Percentiles rank a stretch among this genome's conserved stretches.
phyloP scores from a whole-genome alignment of 2,888 invertebrate genomes.

The Entomobrya multifasciata region DNA sequence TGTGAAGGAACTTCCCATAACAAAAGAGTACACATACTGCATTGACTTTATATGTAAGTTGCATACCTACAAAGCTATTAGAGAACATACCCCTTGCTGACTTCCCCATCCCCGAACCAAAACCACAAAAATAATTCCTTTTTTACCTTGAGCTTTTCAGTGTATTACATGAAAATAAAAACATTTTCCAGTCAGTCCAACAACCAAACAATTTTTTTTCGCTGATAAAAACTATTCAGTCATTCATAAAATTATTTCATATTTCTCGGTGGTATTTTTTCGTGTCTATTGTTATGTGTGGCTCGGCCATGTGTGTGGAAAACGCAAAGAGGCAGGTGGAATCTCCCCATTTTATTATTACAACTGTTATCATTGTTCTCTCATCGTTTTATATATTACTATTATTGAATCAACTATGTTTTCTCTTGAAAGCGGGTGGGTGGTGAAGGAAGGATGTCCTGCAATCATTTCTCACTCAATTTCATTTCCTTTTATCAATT shows the following conservation, averaged over 20 bases:
- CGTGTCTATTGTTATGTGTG: conserved; percentile 12
- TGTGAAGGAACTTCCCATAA: neutral
- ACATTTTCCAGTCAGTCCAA: neutral
- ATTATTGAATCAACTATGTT: conserved; percentile 57
- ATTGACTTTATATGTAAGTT: neutral
- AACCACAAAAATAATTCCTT: neutral
- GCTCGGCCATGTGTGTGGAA: neutral
- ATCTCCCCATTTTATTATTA: conserved; percentile 58
- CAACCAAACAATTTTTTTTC: neutral
- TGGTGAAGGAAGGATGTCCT: conserved; percentile 11
- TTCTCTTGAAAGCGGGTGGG: conserved; percentile 21
- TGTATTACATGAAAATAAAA: neutral
- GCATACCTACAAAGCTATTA: conserved; percentile 6
- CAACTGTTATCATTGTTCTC: conserved; percentile 64
- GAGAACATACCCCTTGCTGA: conserved; percentile 33
- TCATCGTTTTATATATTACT: conserved; percentile 56
- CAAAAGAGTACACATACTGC: neutral
- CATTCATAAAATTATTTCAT: conserved; percentile 56
- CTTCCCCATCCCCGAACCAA: neutral
- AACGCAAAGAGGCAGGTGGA: conserved; percentile 32
- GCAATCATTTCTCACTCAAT: conserved; percentile 75
- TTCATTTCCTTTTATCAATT: conserved; percentile 77
- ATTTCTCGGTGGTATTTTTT: conserved; percentile 26
- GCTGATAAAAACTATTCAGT: neutral
- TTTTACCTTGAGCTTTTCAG: neutral